Conservation (phyloP, 2,113 vertebrate species). For the Oplegnathus fasciatus region DNA sequence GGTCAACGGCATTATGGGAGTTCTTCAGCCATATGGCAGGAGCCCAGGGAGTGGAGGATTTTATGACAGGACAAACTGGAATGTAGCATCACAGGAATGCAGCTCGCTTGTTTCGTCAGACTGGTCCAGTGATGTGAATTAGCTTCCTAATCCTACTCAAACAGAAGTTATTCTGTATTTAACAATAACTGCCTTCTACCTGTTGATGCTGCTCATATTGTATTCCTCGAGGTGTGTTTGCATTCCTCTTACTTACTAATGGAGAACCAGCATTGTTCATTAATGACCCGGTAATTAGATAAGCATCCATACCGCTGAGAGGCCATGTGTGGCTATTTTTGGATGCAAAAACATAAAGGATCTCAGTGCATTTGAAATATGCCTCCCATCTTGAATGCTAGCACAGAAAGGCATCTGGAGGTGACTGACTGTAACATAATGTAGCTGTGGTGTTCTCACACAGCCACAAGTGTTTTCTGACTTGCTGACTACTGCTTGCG, state of each 20-base stretch:
- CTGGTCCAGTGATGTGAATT: background rate
- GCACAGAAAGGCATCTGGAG: no score
- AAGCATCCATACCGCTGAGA: background rate
- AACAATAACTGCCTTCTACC: background rate
- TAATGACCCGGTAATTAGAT: background rate
- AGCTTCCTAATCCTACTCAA: background rate
- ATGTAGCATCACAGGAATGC: background rate
- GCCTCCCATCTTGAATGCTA: no score
- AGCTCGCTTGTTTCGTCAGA: background rate
- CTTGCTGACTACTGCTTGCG: background rate
- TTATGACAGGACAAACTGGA: slow-evolving; percentile 17
- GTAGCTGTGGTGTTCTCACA: background rate
- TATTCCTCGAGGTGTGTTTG: background rate
- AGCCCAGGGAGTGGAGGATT: background rate
- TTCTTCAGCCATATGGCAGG: slow-evolving; percentile 1
- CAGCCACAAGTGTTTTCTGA: background rate
- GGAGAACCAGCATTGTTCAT: background rate
- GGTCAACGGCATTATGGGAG: background rate
- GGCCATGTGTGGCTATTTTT: slow-evolving; percentile 12
- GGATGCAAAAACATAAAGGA: slow-evolving; percentile 1
- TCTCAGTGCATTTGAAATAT: background rate
- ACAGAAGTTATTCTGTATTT: background rate
- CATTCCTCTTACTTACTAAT: background rate
- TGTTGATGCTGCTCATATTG: background rate
- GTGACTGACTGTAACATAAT: no score